phyloP scores from a whole-genome alignment of 92 coral and sea anemone genomes.

The Umimayanthus kanabou region DNA sequence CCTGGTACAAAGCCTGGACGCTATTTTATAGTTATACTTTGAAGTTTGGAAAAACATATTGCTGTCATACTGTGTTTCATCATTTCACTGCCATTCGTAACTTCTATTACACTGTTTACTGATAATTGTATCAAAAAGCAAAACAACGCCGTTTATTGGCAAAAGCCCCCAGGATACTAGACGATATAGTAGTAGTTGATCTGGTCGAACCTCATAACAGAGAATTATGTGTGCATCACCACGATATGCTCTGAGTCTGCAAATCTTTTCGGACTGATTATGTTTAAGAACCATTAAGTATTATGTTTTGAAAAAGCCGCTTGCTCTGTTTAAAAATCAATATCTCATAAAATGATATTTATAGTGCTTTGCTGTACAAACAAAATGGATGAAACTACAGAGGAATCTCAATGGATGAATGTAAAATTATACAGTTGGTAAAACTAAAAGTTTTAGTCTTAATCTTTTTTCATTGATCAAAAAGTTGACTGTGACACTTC shows the following conservation, averaged over 20 bases:
- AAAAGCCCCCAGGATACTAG: no score
- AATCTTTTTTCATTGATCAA: background rate
- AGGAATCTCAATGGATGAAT: background rate
- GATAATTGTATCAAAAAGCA: no score
- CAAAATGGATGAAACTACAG: background rate
- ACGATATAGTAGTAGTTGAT: no score
- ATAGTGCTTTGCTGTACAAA: background rate
- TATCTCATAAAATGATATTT: background rate
- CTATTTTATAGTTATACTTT: no score
- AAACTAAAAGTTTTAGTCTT: background rate
- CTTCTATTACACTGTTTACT: no score
- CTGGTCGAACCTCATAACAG: background rate
- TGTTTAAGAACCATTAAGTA: no score
- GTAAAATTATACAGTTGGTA: background rate
- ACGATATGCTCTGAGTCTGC: background rate
- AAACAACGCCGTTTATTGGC: no score
- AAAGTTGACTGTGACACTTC: background rate
- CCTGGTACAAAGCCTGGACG: no score
- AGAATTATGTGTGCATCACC: background rate
- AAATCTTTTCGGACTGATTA: background rate
- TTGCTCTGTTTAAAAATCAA: background rate
- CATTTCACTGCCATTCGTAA: no score
- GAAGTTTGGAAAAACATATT: no score
- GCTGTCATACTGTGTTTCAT: no score
- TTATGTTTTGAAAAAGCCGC: background rate